These are phyloP conservation scores for Eciton burchellii DNA, from an alignment of 1,140 invertebrate genomes.

Conservation along the genomic window DNA sequence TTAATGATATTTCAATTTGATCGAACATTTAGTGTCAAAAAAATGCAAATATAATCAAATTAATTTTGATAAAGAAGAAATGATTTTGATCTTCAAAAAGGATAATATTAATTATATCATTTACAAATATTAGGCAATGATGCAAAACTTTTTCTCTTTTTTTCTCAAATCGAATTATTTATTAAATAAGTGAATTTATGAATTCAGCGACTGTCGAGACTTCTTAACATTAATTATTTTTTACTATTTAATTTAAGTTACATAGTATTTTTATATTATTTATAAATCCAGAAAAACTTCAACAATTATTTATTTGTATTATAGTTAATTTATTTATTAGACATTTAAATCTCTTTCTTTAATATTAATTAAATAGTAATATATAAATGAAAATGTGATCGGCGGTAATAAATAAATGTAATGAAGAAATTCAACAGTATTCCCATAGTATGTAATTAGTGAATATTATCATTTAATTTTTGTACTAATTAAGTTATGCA, in stretches of 20 bases:
- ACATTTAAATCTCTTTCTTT: neutral
- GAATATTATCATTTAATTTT: conserved; percentile 47
- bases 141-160: too few species aligned
- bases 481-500: conserved; percentile 45
- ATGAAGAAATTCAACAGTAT: conserved; percentile 40
- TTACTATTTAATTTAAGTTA: conserved; percentile 4
- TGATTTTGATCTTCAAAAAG: too few species aligned
- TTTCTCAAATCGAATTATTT: neutral
- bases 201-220: neutral
- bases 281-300: conserved; percentile 17
- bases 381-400: neutral
- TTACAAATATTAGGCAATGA: too few species aligned
- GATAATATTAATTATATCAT: too few species aligned
- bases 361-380: conserved; percentile 11
- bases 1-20: too few species aligned
- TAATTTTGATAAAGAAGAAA: too few species aligned
- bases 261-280: conserved; percentile 25
- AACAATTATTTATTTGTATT: neutral
- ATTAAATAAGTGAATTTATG: conserved; percentile 5
- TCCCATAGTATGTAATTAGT: conserved; percentile 45
- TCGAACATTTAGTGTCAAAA: too few species aligned
- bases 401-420: neutral
- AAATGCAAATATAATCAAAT: too few species aligned
- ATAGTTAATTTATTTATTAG: conserved; percentile 38
- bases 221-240: too few species aligned